Base-by-base conservation (phyloP, 2,797 vertebrate species). In the Scleropages formosus region DNA sequence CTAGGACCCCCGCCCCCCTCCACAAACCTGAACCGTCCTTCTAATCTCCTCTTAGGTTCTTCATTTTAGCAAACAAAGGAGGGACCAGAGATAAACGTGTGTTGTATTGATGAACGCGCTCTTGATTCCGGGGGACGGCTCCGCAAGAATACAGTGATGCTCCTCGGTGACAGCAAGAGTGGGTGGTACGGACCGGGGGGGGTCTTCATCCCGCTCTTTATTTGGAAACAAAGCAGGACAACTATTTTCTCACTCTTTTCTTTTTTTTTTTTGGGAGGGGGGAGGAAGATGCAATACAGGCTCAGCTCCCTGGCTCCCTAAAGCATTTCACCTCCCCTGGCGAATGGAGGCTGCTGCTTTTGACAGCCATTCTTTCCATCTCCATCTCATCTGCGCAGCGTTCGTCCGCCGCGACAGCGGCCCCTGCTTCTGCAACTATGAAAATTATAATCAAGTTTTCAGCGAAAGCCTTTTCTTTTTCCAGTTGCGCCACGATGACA, bases 141-240 rank as follows among this genome's bases (percentile, higher is more conserved):
- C 71, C 16, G 58, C 60, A 44, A 72, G 72, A 71, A 61, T 58
- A 75, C 70, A 67, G 66, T 59, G 63, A 24, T 12, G 58, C 39
- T 71, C 66, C 75, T 75, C 51, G 62, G 74, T 39, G 74, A 75
- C 74, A 75, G 39, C 69, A 47, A 60, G 13, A 24, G 46, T 70
- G 67, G 15, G 51, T 8, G 26, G 26, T 26, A 39, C 39, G 26
- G 31, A 59, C n/a, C 11, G 20, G 18, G 20, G 49, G 10, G 53
- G 56, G 26, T 60, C 51, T 73, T 67, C 4, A 9, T 26, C 10
- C 27, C 20, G 62, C n/a, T 58, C 75, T 72, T 77, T 60, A 26
- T 72, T 22, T 72, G 68, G 75, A 72, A 72, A 47, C 69, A 18
- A 65, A 77, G 62, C 75, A 65, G 69, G 44, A 44, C 58, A 72